Base-by-base conservation (phyloP, 64 coral and sea anemone species). In the Pocillopora verrucosa region DNA sequence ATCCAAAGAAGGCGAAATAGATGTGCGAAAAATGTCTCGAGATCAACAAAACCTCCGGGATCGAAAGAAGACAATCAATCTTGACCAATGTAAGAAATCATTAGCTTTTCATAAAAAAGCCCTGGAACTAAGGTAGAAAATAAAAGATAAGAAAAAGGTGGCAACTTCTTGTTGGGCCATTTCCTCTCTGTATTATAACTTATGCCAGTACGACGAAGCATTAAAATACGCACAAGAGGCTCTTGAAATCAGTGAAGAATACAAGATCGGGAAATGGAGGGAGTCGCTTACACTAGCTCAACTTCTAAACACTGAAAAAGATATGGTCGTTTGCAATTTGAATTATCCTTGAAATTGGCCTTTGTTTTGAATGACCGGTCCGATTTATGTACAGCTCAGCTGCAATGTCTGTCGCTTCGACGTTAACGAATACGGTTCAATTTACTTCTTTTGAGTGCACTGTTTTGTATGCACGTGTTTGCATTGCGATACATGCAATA, bases 81-180 rank as follows among this genome's bases (percentile, higher is more conserved):
- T 65, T 11, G 74, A 60, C 4, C 73, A 65, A 38, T 89, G 76
- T 72, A 45, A 72, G 30, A 72, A 65, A 36, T 67, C 76, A 12
- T 13, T 89, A 13, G n/a, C 38, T 58, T 69, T 35, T 73, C 60
- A 64, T 16, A 77, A 72, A 45, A 80, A 89, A 56, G 76, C 65
- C 5, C 73, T 87, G 10, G 59, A 74, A 34, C 36, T 87, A 13
- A 30, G 65, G 25, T 73, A 59, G 1, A 68, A 2, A 19, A 63
- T 75, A 41, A 36, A 61, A 16, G 72, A 75, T 56, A 87, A 87
- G 69, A 25, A 75, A 60, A 37, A 25, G 36, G 70, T 75, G 19
- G 86, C 67, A 76, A 13, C 20, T 10, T 73, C 86, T 0, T 87
- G 60, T 69, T 62, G 15, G 16, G 35, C 75, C 13, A 22, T 87